Conservation (phyloP, 2,888 invertebrate genomes). For the Ariolimax columbianus region DNA sequence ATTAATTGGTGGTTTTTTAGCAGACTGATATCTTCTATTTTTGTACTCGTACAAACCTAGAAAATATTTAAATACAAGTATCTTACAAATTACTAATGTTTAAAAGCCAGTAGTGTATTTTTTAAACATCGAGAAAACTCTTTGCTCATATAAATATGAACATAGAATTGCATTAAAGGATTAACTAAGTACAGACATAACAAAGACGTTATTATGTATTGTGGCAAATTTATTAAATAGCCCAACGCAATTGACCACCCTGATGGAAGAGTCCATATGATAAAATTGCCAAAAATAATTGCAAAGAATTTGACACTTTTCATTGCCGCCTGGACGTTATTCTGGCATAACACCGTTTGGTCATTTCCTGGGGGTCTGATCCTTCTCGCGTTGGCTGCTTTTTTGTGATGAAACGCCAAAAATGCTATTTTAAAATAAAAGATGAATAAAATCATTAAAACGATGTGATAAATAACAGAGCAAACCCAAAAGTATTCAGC, state of each 20-base stretch:
- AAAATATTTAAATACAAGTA: no score
- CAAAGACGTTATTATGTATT: background rate
- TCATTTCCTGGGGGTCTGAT: background rate
- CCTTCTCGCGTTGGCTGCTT: background rate
- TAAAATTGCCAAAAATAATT: background rate
- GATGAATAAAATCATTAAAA: background rate
- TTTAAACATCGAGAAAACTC: background rate
- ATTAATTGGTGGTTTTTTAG: no score
- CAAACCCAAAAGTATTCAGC: background rate
- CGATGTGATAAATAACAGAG: background rate
- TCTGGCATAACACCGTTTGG: background rate
- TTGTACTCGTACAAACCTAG: no score
- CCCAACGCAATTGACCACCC: background rate
- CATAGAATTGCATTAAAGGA: background rate
- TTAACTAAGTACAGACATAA: background rate
- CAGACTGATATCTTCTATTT: no score
- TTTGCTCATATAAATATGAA: constrained; percentile 2
- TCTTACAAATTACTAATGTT: no score
- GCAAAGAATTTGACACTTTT: constrained; percentile 16
- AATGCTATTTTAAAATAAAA: constrained; percentile 17
- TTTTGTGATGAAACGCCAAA: constrained; percentile 4
- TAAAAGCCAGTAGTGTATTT: background rate
- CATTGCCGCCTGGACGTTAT: background rate
- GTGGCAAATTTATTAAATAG: background rate
- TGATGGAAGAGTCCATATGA: background rate